Conservation (phyloP, 2,113 vertebrate genomes). For the Alectura lathami region DNA sequence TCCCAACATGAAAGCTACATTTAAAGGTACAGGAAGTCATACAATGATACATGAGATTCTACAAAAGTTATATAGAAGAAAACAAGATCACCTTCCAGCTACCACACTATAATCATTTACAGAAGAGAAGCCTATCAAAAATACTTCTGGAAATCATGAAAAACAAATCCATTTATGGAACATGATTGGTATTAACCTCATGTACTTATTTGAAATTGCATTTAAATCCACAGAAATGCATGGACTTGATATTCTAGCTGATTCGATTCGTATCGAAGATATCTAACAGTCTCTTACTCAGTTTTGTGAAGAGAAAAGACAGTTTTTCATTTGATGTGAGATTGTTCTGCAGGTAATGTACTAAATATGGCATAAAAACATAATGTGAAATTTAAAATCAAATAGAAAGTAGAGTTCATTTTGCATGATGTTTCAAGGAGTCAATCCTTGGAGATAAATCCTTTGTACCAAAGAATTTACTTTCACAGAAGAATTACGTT, state of each 20-base stretch:
- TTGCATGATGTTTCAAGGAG: neutral
- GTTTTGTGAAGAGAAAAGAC: neutral
- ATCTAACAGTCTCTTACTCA: neutral
- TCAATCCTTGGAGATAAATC: neutral
- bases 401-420: neutral
- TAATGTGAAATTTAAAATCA: neutral
- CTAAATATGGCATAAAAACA: neutral
- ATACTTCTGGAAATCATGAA: neutral
- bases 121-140: neutral
- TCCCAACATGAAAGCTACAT: neutral
- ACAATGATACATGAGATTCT: neutral
- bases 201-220: neutral
- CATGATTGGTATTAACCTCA: neutral
- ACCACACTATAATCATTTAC: neutral
- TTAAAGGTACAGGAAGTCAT: neutral
- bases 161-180: neutral
- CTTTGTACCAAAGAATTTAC: neutral
- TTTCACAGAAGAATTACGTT: neutral
- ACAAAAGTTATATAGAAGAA: neutral
- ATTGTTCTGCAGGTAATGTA: neutral
- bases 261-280: neutral
- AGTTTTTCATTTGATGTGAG: neutral
- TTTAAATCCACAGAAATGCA: neutral
- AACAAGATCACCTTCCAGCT: neutral
- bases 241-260: neutral